Conservation (phyloP, 2,797 vertebrate species). For the Holocentrus rufus region DNA sequence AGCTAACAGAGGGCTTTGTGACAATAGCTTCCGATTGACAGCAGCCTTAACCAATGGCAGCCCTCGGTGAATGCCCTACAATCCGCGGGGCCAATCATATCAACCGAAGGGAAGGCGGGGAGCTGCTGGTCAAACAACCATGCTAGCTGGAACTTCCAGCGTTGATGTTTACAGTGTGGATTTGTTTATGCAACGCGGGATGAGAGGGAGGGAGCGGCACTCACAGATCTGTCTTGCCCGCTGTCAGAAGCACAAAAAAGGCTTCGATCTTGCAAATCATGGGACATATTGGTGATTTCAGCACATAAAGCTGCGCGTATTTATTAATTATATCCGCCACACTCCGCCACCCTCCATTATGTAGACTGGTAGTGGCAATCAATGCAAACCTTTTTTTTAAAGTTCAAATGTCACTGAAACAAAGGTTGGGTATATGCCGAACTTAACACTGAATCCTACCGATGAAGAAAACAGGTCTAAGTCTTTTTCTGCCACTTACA, state of each 20-base stretch:
- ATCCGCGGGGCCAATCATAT: slow-evolving; percentile 40
- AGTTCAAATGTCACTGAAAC: too few relatives aligned
- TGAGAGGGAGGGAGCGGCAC: background rate
- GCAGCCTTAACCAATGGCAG: slow-evolving; percentile 49
- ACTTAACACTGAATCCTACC: too few relatives aligned
- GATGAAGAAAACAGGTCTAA: too few relatives aligned
- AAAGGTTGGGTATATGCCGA: too few relatives aligned
- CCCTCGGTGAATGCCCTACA: background rate
- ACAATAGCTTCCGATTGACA: slow-evolving; percentile 36
- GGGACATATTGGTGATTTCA: too few relatives aligned
- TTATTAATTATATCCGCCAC: too few relatives aligned
- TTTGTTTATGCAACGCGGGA: slow-evolving; percentile 66
- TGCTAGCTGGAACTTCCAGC: slow-evolving; percentile 67
- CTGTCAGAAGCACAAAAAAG: background rate
- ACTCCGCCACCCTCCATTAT: too few relatives aligned
- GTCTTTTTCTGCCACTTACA: too few relatives aligned
- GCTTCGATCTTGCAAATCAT: too few relatives aligned
- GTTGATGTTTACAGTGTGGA: slow-evolving; percentile 63
- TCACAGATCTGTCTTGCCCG: slow-evolving; percentile 2
- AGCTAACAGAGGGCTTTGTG: slow-evolving; percentile 48
- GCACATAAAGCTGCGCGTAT: too few relatives aligned
- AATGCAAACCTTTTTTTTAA: too few relatives aligned
- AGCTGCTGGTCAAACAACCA: slow-evolving; percentile 63
- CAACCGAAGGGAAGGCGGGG: slow-evolving; percentile 66
- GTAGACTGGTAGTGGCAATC: background rate